phyloP scores from a whole-genome alignment of 2,888 invertebrate genomes.

The Ormyrus labotus region DNA sequence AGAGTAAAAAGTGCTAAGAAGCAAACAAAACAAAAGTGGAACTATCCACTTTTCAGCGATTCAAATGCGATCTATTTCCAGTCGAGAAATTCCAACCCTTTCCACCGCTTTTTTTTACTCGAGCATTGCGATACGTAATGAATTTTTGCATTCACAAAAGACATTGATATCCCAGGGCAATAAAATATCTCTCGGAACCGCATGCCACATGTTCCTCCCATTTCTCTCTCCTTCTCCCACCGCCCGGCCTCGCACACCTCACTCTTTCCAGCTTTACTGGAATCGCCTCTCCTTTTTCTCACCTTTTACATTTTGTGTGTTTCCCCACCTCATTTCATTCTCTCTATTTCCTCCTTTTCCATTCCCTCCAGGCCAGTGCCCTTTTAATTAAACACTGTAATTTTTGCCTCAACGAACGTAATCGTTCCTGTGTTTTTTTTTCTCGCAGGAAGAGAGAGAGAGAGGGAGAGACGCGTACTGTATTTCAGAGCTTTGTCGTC shows the following conservation, averaged over 20 bases:
- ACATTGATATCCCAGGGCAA: constrained; percentile 56
- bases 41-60: not conserved
- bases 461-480: no score
- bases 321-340: not conserved
- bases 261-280: not conserved
- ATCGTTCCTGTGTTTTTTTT: not conserved
- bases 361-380: not conserved
- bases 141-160: constrained; percentile 50
- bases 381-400: constrained; percentile 41
- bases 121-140: constrained; percentile 48
- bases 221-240: constrained; percentile 31
- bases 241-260: not conserved
- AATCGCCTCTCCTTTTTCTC: constrained; percentile 12
- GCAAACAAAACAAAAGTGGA: no score
- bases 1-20: no score
- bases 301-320: constrained; percentile 7
- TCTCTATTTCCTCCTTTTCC: no score
- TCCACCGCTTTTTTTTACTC: constrained; percentile 15
- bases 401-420: not conserved
- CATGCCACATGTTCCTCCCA: constrained; percentile 42
- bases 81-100: constrained; percentile 41
- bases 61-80: constrained; percentile 39
- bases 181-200: constrained; percentile 54
- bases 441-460: no score
- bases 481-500: no score